These are phyloP conservation scores for Pelodiscus sinensis DNA, from an alignment of 2,113 vertebrate species.

Conservation along the genomic window DNA sequence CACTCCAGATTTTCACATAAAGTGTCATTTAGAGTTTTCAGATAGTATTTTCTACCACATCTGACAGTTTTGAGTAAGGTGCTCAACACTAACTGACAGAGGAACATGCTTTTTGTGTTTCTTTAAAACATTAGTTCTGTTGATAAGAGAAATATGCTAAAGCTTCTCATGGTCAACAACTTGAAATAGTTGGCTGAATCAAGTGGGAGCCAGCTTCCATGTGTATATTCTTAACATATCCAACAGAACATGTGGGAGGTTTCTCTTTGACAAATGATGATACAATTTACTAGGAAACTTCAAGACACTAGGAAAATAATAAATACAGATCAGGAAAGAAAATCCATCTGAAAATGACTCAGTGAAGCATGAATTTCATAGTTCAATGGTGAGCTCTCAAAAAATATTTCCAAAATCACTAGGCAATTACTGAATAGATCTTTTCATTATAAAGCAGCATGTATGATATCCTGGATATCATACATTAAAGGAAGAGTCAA, in stretches of 20 bases:
- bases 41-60: neutral
- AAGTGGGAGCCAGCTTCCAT: neutral
- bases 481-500: neutral
- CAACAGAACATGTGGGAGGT: neutral
- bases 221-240: neutral
- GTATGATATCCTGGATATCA: neutral
- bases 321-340: neutral
- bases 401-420: neutral
- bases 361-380: neutral
- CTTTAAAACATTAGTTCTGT: rapidly evolving
- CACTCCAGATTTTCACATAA: neutral
- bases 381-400: neutral
- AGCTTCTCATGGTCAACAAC: rapidly evolving
- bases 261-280: neutral
- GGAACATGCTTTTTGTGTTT: rapidly evolving
- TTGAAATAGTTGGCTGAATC: rapidly evolving
- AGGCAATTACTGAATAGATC: neutral
- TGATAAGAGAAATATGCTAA: rapidly evolving
- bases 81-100: rapidly evolving
- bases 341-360: neutral
- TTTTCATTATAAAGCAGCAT: neutral
- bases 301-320: neutral
- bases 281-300: neutral
- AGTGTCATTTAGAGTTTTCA: rapidly evolving
- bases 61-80: rapidly evolving